Conservation (phyloP, 1,140 invertebrate species). For the Drosophila kanapiae region DNA sequence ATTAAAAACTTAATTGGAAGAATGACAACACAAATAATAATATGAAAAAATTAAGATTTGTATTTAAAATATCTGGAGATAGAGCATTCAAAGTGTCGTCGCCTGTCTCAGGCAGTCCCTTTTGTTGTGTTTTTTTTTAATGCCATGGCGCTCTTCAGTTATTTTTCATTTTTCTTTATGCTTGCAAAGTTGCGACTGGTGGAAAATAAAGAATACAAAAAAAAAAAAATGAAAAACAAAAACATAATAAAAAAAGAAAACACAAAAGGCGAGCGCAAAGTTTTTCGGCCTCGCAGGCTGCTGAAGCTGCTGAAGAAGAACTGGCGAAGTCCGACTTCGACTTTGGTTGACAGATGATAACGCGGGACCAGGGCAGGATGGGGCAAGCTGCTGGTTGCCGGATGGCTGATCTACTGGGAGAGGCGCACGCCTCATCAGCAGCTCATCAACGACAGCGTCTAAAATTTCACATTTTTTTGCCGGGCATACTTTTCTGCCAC, state of each 20-base stretch:
- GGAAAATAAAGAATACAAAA: slow-evolving; percentile 30
- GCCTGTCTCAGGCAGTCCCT: slow-evolving; percentile 12
- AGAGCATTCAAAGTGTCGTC: slow-evolving; percentile 21
- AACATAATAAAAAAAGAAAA: slow-evolving; percentile 31
- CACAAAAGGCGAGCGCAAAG: slow-evolving; percentile 67
- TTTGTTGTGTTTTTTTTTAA: slow-evolving; percentile 25
- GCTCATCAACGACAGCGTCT: slow-evolving; percentile 72
- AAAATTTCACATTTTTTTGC: slow-evolving; percentile 53
- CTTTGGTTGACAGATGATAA: slow-evolving; percentile 52
- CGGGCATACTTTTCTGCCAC: background rate
- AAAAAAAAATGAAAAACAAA: slow-evolving; percentile 26
- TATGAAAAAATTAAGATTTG: background rate
- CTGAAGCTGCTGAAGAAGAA: slow-evolving; percentile 44
- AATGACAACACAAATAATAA: background rate
- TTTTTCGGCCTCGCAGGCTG: slow-evolving; percentile 52
- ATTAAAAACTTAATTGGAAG: background rate
- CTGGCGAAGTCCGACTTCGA: slow-evolving; percentile 58
- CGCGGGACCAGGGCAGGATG: background rate
- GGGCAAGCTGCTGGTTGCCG: background rate
- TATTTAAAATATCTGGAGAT: no score
- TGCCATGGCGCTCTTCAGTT: slow-evolving; percentile 26
- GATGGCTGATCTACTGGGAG: background rate
- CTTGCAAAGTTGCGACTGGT: slow-evolving; percentile 52
- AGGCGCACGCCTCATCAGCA: slow-evolving; percentile 65
- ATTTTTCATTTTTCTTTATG: slow-evolving; percentile 67